Conservation (phyloP, 2,888 invertebrate species). For the Lasioglossum vierecki region DNA sequence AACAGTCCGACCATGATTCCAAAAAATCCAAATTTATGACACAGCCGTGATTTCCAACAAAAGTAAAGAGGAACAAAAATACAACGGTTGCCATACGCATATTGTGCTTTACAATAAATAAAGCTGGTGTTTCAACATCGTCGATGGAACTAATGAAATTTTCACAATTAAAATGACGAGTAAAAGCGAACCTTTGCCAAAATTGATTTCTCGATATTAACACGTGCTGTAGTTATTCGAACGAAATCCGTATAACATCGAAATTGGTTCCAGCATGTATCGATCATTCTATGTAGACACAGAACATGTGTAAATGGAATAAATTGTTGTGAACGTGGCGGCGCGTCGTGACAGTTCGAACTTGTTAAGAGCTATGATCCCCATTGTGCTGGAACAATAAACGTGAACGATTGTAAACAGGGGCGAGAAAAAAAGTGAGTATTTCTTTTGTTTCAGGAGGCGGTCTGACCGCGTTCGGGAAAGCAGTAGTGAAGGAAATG, state of each 20-base stretch:
- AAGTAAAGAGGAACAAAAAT: background rate
- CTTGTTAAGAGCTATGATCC: background rate
- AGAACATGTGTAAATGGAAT: background rate
- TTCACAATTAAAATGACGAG: background rate
- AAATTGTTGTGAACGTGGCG: background rate
- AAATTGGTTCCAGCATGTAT: background rate
- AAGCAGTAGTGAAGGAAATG: constrained; percentile 95
- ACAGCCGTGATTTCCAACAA: background rate
- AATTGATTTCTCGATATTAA: background rate
- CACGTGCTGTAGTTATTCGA: background rate
- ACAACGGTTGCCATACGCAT: background rate
- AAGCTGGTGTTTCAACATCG: background rate
- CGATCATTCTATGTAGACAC: background rate
- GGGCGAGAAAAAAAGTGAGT: constrained; percentile 6
- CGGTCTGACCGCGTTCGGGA: constrained; percentile 82
- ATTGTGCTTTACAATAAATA: background rate
- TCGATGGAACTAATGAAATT: background rate
- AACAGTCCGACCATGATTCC: background rate
- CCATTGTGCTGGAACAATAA: background rate
- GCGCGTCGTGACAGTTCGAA: background rate
- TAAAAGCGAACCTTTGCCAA: background rate
- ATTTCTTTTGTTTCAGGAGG: constrained; percentile 72
- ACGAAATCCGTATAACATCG: background rate
- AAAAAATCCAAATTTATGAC: background rate
- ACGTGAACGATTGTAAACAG: background rate